Evolutionary conservation across 2,113 vertebrate species (phyloP).

Genomic region (Malurus elegans): DNA sequence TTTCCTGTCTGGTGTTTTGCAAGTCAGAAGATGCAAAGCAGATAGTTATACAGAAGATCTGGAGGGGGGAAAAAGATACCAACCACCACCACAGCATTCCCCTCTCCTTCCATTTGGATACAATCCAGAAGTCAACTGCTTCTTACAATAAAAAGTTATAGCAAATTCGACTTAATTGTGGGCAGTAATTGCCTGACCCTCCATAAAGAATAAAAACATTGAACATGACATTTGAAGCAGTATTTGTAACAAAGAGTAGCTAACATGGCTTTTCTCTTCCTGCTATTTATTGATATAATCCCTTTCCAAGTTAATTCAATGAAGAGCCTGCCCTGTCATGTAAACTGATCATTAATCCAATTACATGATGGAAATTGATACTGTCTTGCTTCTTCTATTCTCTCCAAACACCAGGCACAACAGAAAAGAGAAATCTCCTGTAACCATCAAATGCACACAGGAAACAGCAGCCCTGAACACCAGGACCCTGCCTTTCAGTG

Average conservation of each 20-base stretch:
- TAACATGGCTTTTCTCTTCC: neutral
- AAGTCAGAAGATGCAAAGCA: neutral
- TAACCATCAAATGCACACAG: neutral
- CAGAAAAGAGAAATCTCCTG: neutral
- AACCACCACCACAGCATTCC: neutral
- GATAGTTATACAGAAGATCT: neutral
- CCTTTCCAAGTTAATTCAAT: neutral
- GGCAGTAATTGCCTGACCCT: neutral
- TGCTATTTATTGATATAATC: neutral
- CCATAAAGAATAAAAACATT: neutral
- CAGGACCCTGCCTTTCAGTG: neutral
- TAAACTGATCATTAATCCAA: neutral
- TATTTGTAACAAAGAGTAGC: neutral
- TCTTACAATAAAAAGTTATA: neutral
- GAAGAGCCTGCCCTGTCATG: neutral
- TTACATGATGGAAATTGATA: neutral
- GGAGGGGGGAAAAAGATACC: accelerated
- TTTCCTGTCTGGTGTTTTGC: neutral
- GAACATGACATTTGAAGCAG: neutral
- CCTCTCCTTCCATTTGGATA: neutral
- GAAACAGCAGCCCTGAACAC: neutral
- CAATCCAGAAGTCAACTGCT: neutral
- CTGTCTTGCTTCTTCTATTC: neutral
- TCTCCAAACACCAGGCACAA: neutral
- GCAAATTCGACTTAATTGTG: neutral